Evolutionary conservation across 2,888 invertebrate genomes (phyloP), one percentile per base, ranked within the genome.

Genomic region (Mimumesa dahlbomi): DNA sequence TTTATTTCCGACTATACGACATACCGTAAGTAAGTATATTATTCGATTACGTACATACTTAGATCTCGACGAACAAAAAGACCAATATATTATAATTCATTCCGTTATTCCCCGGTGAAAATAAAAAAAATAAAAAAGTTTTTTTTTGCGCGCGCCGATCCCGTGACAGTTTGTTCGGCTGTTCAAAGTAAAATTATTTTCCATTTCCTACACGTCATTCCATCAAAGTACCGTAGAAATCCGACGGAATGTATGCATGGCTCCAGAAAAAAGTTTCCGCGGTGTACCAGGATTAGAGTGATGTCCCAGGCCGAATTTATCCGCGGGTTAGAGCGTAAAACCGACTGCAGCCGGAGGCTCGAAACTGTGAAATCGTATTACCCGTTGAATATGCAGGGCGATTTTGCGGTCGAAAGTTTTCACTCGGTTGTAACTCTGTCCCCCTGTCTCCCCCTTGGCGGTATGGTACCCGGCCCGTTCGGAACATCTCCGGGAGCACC

Each of bases 301-400:
- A 57, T 65, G 59, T 66, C 61, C 67, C 62, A 46, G 49, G 62
- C 59, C 79, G 76, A 82, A 82, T 82, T 81, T 77, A 82, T 82
- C 75, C 81, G 71, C 71, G 77, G 82, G 82, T 82, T 81, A 70
- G 67, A 72, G 61, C 62, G 75, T 79, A 63, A 79, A 79, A 79
- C 68, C 77, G 50, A 49, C 40, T 36, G 62, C 72, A 61, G 48
- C 61, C 63, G 64, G 45, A 57, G 66, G 62, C 78, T 71, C 73
- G 79, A 81, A 85, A 83, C 78, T 82, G 76, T 76, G 82, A 83
- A 83, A 84, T 84, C 84, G 83, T 85, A 86, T 87, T 84, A 84
- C 84, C 73, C 86, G 86, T 88, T 89, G 88, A 89, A 89, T 89
- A 89, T 88, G 88, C 88, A 89, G 83, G 77, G 78, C 85, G 87